Base-by-base conservation (phyloP, 64 coral and sea anemone species). In the Dendrophyllia cribrosa region DNA sequence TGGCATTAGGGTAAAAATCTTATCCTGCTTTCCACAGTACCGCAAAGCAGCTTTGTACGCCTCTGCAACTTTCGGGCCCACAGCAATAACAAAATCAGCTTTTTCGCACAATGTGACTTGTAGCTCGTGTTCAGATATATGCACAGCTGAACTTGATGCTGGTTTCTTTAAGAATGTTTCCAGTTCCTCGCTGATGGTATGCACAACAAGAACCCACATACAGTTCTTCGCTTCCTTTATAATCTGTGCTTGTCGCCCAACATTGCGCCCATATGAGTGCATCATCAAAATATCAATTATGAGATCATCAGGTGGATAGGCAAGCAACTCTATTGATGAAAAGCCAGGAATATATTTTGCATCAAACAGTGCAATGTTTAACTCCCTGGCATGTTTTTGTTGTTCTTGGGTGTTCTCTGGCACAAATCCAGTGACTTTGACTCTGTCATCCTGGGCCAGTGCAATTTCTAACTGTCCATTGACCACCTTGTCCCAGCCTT, bases 41-140 rank as follows among this genome's bases (percentile, higher is more conserved):
- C 43, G 60, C 60, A 84, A 44, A 4, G 80, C 80, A 67, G 44
- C 44, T 46, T 51, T 51, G 60, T 84, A 84, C 22, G 80, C 80
- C 12, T 84, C 80, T 84, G 80, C n/a, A n/a, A 84, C 80, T 67
- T 84, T 65, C 12, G 80, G 80, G n/a, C 80, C 80, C 34, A 84
- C n/a, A 2, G 80, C 80, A 84, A 84, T 48, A 43, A 84, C 60
- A 67, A 84, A 61, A 50, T 84, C 80, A 50, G 80, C 60, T 51
- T 22, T 66, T 11, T 84, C 80, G 50, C 80, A 67, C 9, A 84
- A 21, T 19, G 3, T 66, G 4, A 65, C 44, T 43, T 84, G 80
- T 11, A 84, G 80, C 4, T 51, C 45, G 11, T 84, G 80, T 24
- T 84, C 80, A 49, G 80, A 67, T 51, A 14, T 20, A 5, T 68